Evolutionary conservation across 2,888 invertebrate species (phyloP), one percentile per base, ranked within the genome.

Genomic region (Notocelia uddmanniana): DNA sequence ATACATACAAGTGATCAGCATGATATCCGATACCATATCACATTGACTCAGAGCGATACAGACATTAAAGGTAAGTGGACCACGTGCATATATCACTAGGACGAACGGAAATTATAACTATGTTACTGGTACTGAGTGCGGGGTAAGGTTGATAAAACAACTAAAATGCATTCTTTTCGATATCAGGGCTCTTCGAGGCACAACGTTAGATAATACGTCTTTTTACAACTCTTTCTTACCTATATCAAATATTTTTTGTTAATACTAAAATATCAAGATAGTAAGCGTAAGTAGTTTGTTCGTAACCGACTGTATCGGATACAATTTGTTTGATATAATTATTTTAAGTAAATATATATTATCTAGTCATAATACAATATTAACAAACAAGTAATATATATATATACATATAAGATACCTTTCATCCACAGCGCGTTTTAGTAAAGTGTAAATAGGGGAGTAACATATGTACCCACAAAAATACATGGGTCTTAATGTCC

Each of bases 241-340:
- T n/a, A 92, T 70, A 84, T 89, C 89, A 86, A 89, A 85, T 89
- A 88, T 86, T 85, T 83, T 85, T 87, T 84, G 85, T 86, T 83
- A 89, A 45, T 81, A 86, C 89, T 92, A 90, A 85, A 84, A 89
- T 91, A 91, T 89, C 87, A 84, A 90, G 89, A 89, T 93, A 93
- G 90, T 93, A 93, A 93, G 93, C 93, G 93, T 93, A 93, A 89
- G 89, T 88, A 78, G 86, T 84, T 81, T 84, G 82, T 87, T 85
- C 86, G 80, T 84, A 85, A 80, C 88, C 83, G 85, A 88, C 85
- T 76, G 78, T 78, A 83, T 87, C 81, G 83, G 86, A 86, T 85
- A 82, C 79, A 80, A 83, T 84, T 45, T 68, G 5, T n/a, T n/a
- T 84, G 81, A 76, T 75, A 74, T 75, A 76, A 77, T 41, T 76